Evolutionary conservation across 1,140 invertebrate species (phyloP).

Genomic region (Sinonovacula constricta): DNA sequence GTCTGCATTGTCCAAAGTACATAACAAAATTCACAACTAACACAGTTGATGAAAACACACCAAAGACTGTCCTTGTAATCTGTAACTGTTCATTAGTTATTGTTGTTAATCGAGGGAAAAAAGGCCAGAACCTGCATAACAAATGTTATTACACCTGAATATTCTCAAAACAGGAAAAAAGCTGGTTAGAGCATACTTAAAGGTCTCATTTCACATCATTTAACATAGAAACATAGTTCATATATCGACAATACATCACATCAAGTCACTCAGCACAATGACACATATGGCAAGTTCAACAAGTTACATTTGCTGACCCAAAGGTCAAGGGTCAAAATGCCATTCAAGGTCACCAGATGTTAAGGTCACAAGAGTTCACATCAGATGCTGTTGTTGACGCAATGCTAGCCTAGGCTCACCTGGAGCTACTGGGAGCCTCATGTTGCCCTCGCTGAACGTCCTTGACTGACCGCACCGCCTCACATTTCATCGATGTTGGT

Average conservation of each 20-base stretch:
- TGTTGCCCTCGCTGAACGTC: slow-evolving; percentile 18
- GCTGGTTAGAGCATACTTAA: too few relatives aligned
- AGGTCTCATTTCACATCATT: too few relatives aligned
- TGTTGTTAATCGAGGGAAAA: too few relatives aligned
- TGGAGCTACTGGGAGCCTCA: slow-evolving; percentile 36
- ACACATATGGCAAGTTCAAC: too few relatives aligned
- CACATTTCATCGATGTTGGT: slow-evolving; percentile 47
- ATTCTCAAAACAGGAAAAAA: too few relatives aligned
- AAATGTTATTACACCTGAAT: too few relatives aligned
- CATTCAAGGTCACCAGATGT: slow-evolving; percentile 17
- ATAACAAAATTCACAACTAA: slow-evolving; percentile 6
- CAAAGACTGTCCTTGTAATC: not conserved
- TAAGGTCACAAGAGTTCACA: too few relatives aligned
- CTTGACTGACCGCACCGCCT: slow-evolving; percentile 28
- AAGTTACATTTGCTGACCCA: slow-evolving; percentile 8
- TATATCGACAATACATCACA: slow-evolving; percentile 16
- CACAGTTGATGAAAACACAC: slow-evolving; percentile 1
- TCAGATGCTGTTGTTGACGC: slow-evolving; percentile 20
- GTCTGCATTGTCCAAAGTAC: too few relatives aligned
- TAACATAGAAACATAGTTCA: too few relatives aligned
- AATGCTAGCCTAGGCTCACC: slow-evolving; percentile 31
- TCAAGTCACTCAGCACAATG: slow-evolving; percentile 3
- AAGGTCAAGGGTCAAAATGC: slow-evolving; percentile 15
- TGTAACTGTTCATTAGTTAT: too few relatives aligned
- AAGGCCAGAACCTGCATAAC: too few relatives aligned